A percentile compares a stretch with the other conserved stretches of the same genome.
These are phyloP conservation scores for Panagrolaimus sp. DNA, from an alignment of 1,140 invertebrate species.

Conservation along the genomic window DNA sequence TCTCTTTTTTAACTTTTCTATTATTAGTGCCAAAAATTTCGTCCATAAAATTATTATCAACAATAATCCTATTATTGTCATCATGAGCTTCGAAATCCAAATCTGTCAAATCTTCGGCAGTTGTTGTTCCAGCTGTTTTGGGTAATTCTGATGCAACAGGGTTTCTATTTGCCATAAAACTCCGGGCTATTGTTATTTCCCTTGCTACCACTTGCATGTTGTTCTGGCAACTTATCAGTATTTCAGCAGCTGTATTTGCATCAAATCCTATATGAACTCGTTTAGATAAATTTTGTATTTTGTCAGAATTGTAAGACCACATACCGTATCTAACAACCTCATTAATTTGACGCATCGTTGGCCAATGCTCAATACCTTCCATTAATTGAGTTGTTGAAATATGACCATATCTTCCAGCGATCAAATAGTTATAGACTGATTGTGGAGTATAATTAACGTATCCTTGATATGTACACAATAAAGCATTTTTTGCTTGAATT, in stretches of 20 bases:
- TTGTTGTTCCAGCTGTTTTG: background rate
- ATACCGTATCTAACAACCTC: no score
- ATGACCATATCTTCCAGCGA: background rate
- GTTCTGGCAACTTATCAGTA: no score
- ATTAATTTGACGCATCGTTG: background rate
- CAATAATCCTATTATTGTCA: background rate
- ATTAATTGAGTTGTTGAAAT: background rate
- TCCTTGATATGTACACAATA: background rate
- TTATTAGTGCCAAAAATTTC: constrained; percentile 8
- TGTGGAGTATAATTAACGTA: background rate
- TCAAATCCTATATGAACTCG: no score
- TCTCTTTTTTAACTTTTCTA: background rate
- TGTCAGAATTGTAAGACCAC: no score
- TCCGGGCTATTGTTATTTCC: background rate
- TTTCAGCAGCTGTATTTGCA: no score
- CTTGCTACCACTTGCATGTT: background rate
- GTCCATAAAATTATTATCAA: constrained; percentile 13
- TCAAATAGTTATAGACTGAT: background rate
- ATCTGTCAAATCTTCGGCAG: background rate
- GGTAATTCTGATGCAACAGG: background rate
- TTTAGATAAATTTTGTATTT: no score
- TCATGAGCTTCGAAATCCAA: background rate
- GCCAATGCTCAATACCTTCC: background rate
- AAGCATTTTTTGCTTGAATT: background rate
- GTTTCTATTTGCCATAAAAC: background rate